phyloP scores from a whole-genome alignment of 35 echinoderm and acorn worm species.

The Diadema setosum region DNA sequence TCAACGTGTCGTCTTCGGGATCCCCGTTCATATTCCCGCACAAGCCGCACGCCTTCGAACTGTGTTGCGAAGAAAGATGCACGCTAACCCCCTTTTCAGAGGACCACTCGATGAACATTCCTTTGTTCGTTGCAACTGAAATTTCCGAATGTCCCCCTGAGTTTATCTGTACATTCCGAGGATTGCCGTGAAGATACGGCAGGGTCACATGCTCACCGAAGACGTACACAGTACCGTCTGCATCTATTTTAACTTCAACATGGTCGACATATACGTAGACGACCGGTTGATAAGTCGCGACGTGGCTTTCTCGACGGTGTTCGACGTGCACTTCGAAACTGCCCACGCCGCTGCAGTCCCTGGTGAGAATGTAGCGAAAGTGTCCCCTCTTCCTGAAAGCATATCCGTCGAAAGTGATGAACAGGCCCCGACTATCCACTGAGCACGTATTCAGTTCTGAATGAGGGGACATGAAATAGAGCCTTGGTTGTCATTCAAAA shows the following conservation, averaged over 20 bases:
- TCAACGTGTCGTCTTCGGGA: constrained; percentile 44
- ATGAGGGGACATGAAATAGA: no score
- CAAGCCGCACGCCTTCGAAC: constrained; percentile 21
- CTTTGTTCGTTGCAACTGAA: constrained; percentile 22
- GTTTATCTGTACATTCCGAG: constrained; percentile 10
- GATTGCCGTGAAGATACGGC: constrained; percentile 39
- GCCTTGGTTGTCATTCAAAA: no score
- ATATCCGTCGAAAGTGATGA: constrained; percentile 17
- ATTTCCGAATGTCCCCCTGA: background rate
- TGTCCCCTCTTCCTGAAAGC: background rate
- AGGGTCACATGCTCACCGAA: constrained; percentile 25
- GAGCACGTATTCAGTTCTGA: constrained; percentile 35
- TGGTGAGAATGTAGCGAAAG: constrained; percentile 46
- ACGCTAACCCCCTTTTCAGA: background rate
- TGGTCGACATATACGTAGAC: constrained; percentile 33
- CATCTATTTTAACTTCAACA: constrained; percentile 35
- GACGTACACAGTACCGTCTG: constrained; percentile 37
- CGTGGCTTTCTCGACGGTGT: background rate
- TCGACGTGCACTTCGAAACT: constrained; percentile 51
- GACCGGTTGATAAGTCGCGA: no score
- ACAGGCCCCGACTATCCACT: background rate
- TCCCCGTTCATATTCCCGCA: constrained; percentile 67
- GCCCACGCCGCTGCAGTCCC: constrained; percentile 27
- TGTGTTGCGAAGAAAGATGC: background rate
- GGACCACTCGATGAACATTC: constrained; percentile 46